phyloP scores from a whole-genome alignment of 2,888 invertebrate species.

The Dinocampus coccinellae region DNA sequence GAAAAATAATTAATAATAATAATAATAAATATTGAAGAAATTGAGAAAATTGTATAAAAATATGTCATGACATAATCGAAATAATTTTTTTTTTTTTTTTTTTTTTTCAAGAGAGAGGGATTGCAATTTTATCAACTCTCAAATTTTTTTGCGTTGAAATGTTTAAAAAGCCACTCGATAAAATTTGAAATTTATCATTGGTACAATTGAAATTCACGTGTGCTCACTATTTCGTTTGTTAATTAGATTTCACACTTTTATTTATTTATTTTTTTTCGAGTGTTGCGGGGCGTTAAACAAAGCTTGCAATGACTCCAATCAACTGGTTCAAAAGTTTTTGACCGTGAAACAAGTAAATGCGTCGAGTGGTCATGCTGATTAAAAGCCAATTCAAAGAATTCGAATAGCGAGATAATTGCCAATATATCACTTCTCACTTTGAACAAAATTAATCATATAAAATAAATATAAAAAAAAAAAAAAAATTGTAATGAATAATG shows the following conservation, averaged over 20 bases:
- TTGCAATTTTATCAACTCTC: neutral
- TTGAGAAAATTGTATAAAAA: no score
- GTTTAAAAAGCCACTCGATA: slow-evolving; percentile 30
- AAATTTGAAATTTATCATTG: slow-evolving; percentile 34
- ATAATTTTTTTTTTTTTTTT: no score
- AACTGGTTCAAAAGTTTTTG: slow-evolving; percentile 15
- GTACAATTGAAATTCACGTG: slow-evolving; percentile 27
- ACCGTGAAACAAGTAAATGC: slow-evolving; percentile 5
- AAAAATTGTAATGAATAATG: neutral
- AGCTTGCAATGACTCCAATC: slow-evolving; percentile 34
- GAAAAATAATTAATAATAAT: neutral
- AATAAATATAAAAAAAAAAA: neutral
- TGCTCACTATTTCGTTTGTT: slow-evolving; percentile 19
- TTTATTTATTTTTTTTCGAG: slow-evolving; percentile 9
- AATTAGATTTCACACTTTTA: slow-evolving; percentile 12
- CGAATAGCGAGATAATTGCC: neutral
- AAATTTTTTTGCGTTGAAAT: slow-evolving; percentile 10
- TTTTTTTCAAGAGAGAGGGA: neutral
- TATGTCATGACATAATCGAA: no score
- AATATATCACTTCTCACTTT: neutral
- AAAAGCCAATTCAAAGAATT: slow-evolving; percentile 43
- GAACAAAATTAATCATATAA: no score
- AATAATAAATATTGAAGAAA: no score
- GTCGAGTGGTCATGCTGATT: slow-evolving; percentile 35
- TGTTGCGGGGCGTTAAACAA: slow-evolving; percentile 34